phyloP scores from a whole-genome alignment of 2,113 vertebrate genomes.

The Octodon degus region DNA sequence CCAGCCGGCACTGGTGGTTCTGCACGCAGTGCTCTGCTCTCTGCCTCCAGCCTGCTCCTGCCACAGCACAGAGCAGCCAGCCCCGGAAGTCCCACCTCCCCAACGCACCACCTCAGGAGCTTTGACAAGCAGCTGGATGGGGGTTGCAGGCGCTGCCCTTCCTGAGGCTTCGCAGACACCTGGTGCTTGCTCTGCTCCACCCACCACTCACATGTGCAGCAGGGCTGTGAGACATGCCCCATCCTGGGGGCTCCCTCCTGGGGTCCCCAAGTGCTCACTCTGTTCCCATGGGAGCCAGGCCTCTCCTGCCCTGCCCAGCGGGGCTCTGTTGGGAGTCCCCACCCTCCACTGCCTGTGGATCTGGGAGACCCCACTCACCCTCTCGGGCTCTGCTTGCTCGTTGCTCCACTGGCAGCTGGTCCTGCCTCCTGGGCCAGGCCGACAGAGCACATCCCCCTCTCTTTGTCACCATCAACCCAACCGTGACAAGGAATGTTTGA shows the following conservation, averaged over 20 bases:
- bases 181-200: background rate
- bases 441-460: background rate
- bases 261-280: too few species aligned
- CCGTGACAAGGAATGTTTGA: fast-evolving
- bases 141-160: background rate
- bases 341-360: background rate
- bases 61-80: background rate
- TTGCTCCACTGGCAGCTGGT: background rate
- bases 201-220: too few species aligned
- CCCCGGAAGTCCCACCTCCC: too few species aligned
- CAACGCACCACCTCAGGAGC: too few species aligned
- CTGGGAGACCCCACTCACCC: background rate
- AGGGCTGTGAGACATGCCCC: fast-evolving
- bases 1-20: fast-evolving
- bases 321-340: background rate
- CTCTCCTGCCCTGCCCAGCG: background rate
- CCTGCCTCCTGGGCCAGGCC: background rate
- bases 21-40: fast-evolving
- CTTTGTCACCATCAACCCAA: background rate
- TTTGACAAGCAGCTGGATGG: background rate
- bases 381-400: background rate
- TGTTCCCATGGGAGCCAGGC: background rate
- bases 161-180: background rate
- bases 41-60: background rate
- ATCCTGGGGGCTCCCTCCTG: fast-evolving